A percentile compares a stretch with the other conserved stretches of the same genome.
Evolutionary conservation across 2,797 vertebrate species (phyloP).

Genomic region (Falco novaeseelandiae): DNA sequence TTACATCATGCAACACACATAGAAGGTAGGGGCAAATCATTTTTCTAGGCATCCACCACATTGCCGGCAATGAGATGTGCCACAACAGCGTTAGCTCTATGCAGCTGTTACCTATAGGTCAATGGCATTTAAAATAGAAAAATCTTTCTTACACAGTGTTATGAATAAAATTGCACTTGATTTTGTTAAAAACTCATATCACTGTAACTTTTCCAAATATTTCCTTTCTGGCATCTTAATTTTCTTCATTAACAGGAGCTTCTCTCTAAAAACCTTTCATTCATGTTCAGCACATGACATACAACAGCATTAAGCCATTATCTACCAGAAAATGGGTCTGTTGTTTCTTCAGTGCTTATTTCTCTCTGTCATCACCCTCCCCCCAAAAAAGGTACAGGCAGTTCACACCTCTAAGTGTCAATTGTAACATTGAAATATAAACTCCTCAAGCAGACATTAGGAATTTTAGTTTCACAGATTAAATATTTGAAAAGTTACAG

Average conservation of each 20-base stretch:
- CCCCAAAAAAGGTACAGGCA: constrained; percentile 56
- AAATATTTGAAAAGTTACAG: constrained; percentile 78
- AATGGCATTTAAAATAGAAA: constrained; percentile 81
- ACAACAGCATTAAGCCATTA: constrained; percentile 14
- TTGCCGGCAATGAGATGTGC: constrained; percentile 82
- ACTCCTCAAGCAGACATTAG: constrained; percentile 74
- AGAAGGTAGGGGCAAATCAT: constrained; percentile 48
- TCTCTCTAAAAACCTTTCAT: constrained; percentile 24
- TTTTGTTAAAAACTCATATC: constrained; percentile 74
- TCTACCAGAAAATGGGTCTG: constrained; percentile 53
- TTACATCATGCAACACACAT: constrained; percentile 13
- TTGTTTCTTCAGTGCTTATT: constrained; percentile 43
- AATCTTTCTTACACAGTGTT: constrained; percentile 79
- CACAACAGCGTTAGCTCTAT: constrained; percentile 69
- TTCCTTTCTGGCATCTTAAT: constrained; percentile 38
- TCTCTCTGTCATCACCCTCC: constrained; percentile 51
- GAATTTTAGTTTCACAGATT: constrained; percentile 77
- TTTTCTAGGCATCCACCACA: constrained; percentile 74
- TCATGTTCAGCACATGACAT: neutral
- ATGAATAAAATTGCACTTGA: constrained; percentile 84
- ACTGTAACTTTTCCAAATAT: constrained; percentile 69
- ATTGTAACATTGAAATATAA: constrained; percentile 56
- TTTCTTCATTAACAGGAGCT: constrained; percentile 45
- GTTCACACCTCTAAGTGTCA: constrained; percentile 68
- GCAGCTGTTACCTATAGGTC: constrained; percentile 70